Evolutionary conservation across 2,888 invertebrate genomes (phyloP).

Genomic region (Amblyjoppa fuscipennis): DNA sequence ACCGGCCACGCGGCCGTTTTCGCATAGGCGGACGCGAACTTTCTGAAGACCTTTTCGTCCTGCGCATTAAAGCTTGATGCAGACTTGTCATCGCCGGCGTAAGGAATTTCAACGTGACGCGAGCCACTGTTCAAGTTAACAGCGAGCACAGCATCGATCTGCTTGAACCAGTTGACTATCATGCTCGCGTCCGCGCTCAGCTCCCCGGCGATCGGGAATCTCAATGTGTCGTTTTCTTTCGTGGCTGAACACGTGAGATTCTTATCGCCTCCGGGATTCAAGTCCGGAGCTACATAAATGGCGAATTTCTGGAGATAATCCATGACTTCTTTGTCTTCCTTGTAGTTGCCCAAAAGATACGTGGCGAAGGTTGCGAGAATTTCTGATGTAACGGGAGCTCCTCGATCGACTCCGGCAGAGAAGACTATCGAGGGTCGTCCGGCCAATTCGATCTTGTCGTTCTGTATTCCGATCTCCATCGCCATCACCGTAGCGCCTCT

Average conservation of each 20-base stretch:
- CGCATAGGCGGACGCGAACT: constrained; percentile 76
- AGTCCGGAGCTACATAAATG: constrained; percentile 80
- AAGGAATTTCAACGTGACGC: constrained; percentile 81
- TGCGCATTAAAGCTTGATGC: constrained; percentile 26
- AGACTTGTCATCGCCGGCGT: constrained; percentile 70
- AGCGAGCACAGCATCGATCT: constrained; percentile 77
- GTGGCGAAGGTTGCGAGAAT: constrained; percentile 79
- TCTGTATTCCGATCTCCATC: constrained; percentile 77
- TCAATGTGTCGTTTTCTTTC: constrained; percentile 62
- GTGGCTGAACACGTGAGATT: constrained; percentile 74
- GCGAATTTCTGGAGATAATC: constrained; percentile 78
- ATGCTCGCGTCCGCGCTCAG: constrained; percentile 72
- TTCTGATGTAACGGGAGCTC: constrained; percentile 79
- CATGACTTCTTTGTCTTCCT: constrained; percentile 72
- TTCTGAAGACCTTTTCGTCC: constrained; percentile 76
- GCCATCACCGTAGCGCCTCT: constrained; percentile 76
- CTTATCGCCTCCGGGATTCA: constrained; percentile 74
- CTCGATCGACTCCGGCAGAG: constrained; percentile 78
- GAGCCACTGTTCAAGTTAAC: constrained; percentile 82
- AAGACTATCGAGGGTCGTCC: constrained; percentile 79
- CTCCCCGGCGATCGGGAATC: constrained; percentile 73
- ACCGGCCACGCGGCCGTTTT: constrained; percentile 75
- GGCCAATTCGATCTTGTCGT: constrained; percentile 63
- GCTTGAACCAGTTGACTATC: constrained; percentile 79
- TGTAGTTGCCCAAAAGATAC: constrained; percentile 77